These are phyloP conservation scores for Novumbra hubbsi DNA, from an alignment of 2,797 vertebrate genomes.

Conservation along the genomic window DNA sequence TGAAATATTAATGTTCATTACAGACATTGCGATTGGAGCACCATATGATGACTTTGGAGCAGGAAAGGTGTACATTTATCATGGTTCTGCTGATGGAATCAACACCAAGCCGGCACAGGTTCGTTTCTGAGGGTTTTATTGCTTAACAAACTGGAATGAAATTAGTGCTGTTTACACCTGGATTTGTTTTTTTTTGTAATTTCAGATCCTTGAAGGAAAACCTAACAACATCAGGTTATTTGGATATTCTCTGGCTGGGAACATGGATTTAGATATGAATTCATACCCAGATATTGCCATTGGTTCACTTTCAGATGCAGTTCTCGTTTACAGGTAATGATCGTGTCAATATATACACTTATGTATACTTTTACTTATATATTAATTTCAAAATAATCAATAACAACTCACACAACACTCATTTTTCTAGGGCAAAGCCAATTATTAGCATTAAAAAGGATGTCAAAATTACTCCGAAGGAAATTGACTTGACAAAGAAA, in stretches of 20 bases:
- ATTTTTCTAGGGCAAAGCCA: slow-evolving; percentile 77
- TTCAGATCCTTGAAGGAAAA: slow-evolving; percentile 85
- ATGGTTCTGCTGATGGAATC: slow-evolving; percentile 85
- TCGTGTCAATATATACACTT: neutral
- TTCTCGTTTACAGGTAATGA: slow-evolving; percentile 87
- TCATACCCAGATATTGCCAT: slow-evolving; percentile 94
- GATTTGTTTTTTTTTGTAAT: slow-evolving; percentile 27
- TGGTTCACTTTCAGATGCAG: slow-evolving; percentile 90
- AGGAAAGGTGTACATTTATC: slow-evolving; percentile 92
- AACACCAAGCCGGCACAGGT: slow-evolving; percentile 88
- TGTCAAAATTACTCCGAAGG: slow-evolving; percentile 80
- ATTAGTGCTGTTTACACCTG: neutral
- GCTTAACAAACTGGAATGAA: neutral
- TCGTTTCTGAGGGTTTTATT: slow-evolving; percentile 15
- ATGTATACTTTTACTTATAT: neutral
- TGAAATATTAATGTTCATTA: slow-evolving; percentile 26
- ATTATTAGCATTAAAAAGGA: slow-evolving; percentile 84
- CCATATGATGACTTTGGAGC: slow-evolving; percentile 81
- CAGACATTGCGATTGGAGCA: slow-evolving; percentile 94
- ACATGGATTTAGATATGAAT: slow-evolving; percentile 94
- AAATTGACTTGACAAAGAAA: slow-evolving; percentile 85
- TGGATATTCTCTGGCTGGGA: slow-evolving; percentile 94
- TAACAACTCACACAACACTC: neutral
- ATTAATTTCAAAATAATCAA: neutral
- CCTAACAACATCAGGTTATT: slow-evolving; percentile 77